Evolutionary conservation across 2,113 vertebrate species (phyloP), one percentile per base, ranked within the genome.

Genomic region (Electrona antarctica): DNA sequence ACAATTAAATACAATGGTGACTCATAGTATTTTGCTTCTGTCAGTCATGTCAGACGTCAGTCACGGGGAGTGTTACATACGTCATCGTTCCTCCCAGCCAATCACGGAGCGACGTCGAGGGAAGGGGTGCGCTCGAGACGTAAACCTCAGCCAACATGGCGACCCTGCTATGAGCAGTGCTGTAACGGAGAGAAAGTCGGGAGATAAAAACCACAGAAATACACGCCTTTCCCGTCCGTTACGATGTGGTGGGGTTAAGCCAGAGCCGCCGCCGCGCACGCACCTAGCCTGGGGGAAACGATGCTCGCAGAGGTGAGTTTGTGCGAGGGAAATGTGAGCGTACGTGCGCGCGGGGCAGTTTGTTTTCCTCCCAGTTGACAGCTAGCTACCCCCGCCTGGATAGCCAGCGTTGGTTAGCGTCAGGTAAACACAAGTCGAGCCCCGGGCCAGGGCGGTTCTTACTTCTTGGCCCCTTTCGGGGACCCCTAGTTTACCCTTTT

Each of bases 261-360:
- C 74, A 21, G 64, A 70, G 77, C 82, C 81, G 33, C 79, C 66
- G 76, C 33, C 33, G 5, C 3, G 33, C 21, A 21, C 82, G 76
- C 80, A 76, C 79, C 74, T 85, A 85, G 84, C 91, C 67, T 84
- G 86, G 85, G 86, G 85, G 87, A 77, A 88, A 92, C 85, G 75
- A 94, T 94, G 93, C 81, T 94, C 69, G 91, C 92, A 85, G 93
- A 94, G 93, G 93, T 94, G 75, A 93, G 93, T 85, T 9, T 0
- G 45, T 14, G 41, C 54, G 41, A 13, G 66, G 6, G 41, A 33
- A 58, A 64, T 3, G 4, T 15, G 47, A 21, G 57, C 48, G 3
- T 8, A 21, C 52, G 33, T 21, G 21, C 21, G 21, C 21, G 33
- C 33, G 47, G 13, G 21, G 4, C 65, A 78, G 76, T 89, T 87